Conservation (phyloP, 2,888 invertebrate genomes). For the Nasonovia ribisnigri region DNA sequence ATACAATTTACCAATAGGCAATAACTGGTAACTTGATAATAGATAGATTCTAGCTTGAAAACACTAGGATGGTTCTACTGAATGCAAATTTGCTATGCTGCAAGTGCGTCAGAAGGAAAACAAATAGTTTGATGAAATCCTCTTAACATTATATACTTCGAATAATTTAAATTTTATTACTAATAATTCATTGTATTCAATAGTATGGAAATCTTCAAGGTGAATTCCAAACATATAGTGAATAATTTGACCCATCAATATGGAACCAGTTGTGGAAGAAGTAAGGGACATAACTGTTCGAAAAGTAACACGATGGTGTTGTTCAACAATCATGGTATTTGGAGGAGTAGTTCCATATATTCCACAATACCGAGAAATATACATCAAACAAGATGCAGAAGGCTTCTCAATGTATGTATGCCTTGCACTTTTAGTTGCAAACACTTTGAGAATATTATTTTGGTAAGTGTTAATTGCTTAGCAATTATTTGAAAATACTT, state of each 20-base stretch:
- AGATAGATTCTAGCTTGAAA: neutral
- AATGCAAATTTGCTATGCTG: neutral
- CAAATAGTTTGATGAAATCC: neutral
- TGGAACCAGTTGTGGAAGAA: constrained; percentile 68
- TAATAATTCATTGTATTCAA: constrained; percentile 20
- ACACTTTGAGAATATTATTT: constrained; percentile 96
- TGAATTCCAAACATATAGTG: constrained; percentile 6
- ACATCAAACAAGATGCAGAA: constrained; percentile 89
- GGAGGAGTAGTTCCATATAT: constrained; percentile 97
- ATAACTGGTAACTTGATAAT: no score
- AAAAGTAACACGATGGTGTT: constrained; percentile 83
- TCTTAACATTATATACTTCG: neutral
- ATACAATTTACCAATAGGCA: no score
- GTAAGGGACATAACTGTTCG: constrained; percentile 73
- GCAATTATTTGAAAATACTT: neutral
- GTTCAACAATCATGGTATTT: constrained; percentile 91
- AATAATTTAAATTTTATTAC: neutral
- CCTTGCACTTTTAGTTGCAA: constrained; percentile 93
- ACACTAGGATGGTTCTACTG: neutral
- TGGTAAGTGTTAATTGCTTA: constrained; percentile 79
- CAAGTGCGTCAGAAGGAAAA: neutral
- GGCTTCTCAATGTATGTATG: constrained; percentile 98
- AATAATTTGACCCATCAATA: constrained; percentile 60
- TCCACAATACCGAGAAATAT: constrained; percentile 95
- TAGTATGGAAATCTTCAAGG: constrained; percentile 47